A percentile compares a stretch with the other conserved stretches of the same genome.
Conservation (phyloP, 92 coral and sea anemone species). For the Paragorgia papillata region DNA sequence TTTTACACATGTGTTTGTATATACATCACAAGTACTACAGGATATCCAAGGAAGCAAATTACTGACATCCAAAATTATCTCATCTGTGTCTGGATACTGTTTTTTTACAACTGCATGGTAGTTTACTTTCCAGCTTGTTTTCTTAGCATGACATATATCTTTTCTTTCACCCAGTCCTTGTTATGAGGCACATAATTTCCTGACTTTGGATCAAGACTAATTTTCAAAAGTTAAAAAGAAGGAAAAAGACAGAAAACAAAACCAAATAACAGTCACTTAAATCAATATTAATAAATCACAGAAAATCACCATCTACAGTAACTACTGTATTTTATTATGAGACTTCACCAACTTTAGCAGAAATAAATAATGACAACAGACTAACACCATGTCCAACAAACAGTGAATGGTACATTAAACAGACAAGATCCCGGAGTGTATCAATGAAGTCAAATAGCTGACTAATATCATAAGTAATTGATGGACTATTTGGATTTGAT, state of each 20-base stretch:
- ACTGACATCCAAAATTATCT: too few species aligned
- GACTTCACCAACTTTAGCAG: too few species aligned
- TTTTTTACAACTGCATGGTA: too few species aligned
- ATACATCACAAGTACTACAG: too few species aligned
- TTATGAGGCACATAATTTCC: conserved; percentile 84
- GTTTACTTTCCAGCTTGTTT: conserved; percentile 92
- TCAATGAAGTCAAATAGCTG: conserved; percentile 95
- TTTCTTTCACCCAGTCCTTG: conserved; percentile 97
- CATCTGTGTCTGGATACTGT: too few species aligned
- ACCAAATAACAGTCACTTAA: conserved; percentile 50
- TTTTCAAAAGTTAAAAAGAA: not conserved
- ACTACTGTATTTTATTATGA: not conserved
- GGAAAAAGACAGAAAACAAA: conserved; percentile 20
- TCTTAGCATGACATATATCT: conserved; percentile 90
- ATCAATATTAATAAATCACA: conserved; percentile 5
- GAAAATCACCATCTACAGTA: not conserved
- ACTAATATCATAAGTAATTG: conserved; percentile 96
- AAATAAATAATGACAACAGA: too few species aligned
- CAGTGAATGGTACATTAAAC: conserved; percentile 76
- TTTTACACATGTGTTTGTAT: too few species aligned
- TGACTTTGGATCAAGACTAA: conserved; percentile 64
- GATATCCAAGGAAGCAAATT: too few species aligned
- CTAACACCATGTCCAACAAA: too few species aligned
- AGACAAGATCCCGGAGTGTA: conserved; percentile 83
- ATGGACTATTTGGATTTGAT: conserved; percentile 90